These are phyloP conservation scores for Lacerta viridis DNA, from an alignment of 2,797 vertebrate species.

Conservation along the genomic window DNA sequence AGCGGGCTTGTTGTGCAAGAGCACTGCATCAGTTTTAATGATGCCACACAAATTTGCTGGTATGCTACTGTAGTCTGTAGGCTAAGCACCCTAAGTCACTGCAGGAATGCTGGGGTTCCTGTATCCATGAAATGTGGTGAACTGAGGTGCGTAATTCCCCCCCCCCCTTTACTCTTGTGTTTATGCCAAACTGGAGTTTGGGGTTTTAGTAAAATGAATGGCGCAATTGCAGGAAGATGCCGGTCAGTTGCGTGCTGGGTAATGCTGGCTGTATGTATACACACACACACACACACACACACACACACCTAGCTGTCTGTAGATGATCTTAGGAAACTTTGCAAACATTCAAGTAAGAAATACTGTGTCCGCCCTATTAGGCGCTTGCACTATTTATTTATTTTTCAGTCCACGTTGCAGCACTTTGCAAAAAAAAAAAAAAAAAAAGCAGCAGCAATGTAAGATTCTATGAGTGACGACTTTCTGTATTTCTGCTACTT, in stretches of 20 bases:
- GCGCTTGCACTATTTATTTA: background rate
- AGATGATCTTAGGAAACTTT: background rate
- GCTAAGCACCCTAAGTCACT: too few relatives aligned
- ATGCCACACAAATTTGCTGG: too few relatives aligned
- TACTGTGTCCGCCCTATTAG: too few relatives aligned
- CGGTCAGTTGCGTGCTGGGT: background rate
- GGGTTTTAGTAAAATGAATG: too few relatives aligned
- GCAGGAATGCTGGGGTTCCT: background rate
- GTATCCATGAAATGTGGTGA: background rate
- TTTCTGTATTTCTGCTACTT: slow-evolving; percentile 17
- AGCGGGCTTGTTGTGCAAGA: too few relatives aligned
- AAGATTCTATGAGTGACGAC: background rate
- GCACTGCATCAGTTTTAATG: too few relatives aligned
- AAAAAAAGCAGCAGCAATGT: background rate
- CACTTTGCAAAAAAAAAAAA: background rate
- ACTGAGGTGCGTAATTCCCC: background rate
- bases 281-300: background rate
- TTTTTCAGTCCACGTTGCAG: background rate
- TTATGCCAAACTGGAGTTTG: background rate
- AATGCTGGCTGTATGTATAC: background rate
- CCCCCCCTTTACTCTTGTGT: background rate
- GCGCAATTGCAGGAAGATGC: background rate
- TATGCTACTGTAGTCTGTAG: too few relatives aligned
- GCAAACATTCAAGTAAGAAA: background rate
- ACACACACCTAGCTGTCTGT: background rate